phyloP scores from a whole-genome alignment of 2,797 vertebrate genomes.

The Pyrocephalus nanus region DNA sequence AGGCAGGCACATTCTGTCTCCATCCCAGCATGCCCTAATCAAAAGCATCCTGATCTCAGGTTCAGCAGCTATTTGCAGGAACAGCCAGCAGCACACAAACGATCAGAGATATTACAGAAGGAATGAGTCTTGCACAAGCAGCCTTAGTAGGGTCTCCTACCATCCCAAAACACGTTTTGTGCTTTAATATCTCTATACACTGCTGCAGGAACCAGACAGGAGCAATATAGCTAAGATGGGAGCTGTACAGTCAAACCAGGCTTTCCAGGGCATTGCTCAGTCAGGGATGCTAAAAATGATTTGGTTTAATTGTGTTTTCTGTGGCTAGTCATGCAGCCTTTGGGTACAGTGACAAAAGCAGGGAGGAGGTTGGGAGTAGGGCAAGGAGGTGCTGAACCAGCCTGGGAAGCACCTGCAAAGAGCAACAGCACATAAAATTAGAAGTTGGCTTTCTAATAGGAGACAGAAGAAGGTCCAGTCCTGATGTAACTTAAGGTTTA shows the following conservation, averaged over 20 bases:
- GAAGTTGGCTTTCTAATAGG: background rate
- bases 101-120: background rate
- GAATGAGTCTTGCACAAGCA: background rate
- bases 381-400: background rate
- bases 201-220: rapidly evolving
- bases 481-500: background rate
- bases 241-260: background rate
- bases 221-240: background rate
- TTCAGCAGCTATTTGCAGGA: conserved; percentile 31
- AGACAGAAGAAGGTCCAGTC: background rate
- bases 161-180: rapidly evolving
- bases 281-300: background rate
- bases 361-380: background rate
- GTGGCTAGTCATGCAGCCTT: background rate
- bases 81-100: background rate
- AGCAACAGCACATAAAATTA: background rate
- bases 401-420: background rate
- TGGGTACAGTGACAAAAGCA: background rate
- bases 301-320: background rate
- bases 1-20: conserved; percentile 37
- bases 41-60: conserved; percentile 40
- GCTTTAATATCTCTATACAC: background rate
- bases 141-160: background rate
- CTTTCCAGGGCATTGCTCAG: background rate
- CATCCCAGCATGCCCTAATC: conserved; percentile 42